phyloP scores from a whole-genome alignment of 2,797 vertebrate species.

The Hydrocynus forskahlii region DNA sequence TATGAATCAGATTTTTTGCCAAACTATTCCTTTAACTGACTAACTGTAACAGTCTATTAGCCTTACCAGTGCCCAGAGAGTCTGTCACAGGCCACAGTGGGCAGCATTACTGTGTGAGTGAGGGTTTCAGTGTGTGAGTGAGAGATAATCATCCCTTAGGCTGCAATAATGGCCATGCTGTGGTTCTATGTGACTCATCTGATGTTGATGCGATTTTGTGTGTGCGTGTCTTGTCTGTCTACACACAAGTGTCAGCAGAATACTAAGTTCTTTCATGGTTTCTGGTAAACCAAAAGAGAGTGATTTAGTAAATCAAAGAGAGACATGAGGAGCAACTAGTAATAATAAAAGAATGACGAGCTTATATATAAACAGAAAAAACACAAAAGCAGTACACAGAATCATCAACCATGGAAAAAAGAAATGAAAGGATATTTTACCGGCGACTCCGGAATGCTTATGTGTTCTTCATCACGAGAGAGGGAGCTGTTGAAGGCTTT shows the following conservation, averaged over 20 bases:
- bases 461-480: conserved; percentile 87
- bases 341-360: not conserved
- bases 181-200: not conserved
- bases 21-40: no score
- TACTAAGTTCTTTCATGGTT: not conserved
- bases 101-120: no score
- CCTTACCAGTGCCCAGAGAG: no score
- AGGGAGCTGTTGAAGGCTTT: conserved; percentile 88
- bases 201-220: not conserved
- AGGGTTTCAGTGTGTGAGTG: not conserved
- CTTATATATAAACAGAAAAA: no score
- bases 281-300: not conserved
- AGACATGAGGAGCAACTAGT: conserved; percentile 4
- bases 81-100: no score
- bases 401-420: conserved; percentile 6
- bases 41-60: no score
- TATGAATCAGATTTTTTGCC: no score
- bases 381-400: not conserved
- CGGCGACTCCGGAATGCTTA: conserved; percentile 78
- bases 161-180: not conserved
- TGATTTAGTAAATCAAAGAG: conserved; percentile 39
- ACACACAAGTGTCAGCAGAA: not conserved
- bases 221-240: conserved; percentile 27
- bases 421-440: conserved; percentile 74
- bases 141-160: not conserved